Evolutionary conservation across 1,140 invertebrate genomes (phyloP), one percentile per base, ranked within the genome.

Genomic region (Diploscapter pachys): DNA sequence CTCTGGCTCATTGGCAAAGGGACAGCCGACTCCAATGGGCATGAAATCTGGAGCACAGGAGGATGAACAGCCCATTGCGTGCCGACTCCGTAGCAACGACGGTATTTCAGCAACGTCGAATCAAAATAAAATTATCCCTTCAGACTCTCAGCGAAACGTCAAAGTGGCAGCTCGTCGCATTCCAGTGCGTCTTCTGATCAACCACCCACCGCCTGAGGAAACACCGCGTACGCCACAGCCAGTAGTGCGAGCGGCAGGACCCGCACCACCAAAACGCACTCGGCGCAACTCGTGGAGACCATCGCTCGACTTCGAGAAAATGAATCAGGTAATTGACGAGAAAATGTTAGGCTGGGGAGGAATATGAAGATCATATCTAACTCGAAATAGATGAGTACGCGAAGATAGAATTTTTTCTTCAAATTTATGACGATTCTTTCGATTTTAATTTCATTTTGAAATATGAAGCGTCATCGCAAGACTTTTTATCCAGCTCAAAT

Each of bases 131-230:
- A 31, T 31, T 31, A 31, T 1, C 8, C 62, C 68, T 61, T 70
- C 62, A 50, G 63, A 70, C 68, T 61, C 59, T 13, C 56, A 70
- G 52, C 55, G 68, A 13, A 59, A 56, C 3, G 68, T 70, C 3
- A 70, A 70, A 11, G 68, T 70, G 31, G 68, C 68, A 4, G 68
- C 68, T n/a, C 68, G 68, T 59, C 68, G 68, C 62, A 61, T 56
- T 50, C 68, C 68, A 61, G 68, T 70, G 4, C 68, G 63, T 6
- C 56, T 70, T 5, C 68, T 70, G 8, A 70, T 70, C 68, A 70
- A 61, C 53, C 68, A 51, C 49, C 68, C 68, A 70, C 68, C 68
- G 31, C 31, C 13, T 0, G 68, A 70, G 4, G 52, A 61, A 49
- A 59, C 59, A 54, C 4, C 31, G 31, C 56, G 49, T 31, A 51